Evolutionary conservation across 2,113 vertebrate species (phyloP).

Genomic region (Pongo pygmaeus): DNA sequence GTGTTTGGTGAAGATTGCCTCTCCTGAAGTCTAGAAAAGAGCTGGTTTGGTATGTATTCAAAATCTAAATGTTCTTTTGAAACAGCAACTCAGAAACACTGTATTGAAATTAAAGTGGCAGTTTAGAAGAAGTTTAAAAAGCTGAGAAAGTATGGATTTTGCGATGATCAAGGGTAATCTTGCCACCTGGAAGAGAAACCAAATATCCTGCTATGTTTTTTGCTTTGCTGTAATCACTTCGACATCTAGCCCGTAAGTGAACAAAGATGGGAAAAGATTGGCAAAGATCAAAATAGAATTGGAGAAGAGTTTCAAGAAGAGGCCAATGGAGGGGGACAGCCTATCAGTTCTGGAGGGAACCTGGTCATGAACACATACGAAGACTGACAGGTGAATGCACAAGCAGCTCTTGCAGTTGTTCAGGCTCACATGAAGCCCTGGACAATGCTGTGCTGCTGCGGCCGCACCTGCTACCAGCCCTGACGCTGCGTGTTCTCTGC

Average conservation of each 20-base stretch:
- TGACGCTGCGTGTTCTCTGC: fast-evolving
- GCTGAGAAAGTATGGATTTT: no score
- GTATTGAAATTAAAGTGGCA: not conserved
- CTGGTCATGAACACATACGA: fast-evolving
- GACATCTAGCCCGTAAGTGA: not conserved
- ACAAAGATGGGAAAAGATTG: not conserved
- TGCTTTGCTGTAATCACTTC: not conserved
- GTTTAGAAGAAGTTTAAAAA: not conserved
- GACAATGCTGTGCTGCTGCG: fast-evolving
- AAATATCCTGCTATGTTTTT: not conserved
- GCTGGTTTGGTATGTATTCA: not conserved
- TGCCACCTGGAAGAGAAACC: not conserved
- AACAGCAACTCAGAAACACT: not conserved
- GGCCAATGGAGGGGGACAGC: fast-evolving
- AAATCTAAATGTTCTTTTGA: not conserved
- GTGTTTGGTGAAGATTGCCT: not conserved
- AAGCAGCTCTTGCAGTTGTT: fast-evolving
- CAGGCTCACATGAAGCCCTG: fast-evolving
- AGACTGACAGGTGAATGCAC: fast-evolving
- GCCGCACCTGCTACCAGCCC: fast-evolving
- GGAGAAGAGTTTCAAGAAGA: not conserved
- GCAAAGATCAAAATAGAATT: not conserved
- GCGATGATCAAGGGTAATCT: not conserved
- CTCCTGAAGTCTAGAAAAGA: not conserved
- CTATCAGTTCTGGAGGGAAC: no score